Evolutionary conservation across 2,888 invertebrate genomes (phyloP).

Genomic region (Eudemis profundana): DNA sequence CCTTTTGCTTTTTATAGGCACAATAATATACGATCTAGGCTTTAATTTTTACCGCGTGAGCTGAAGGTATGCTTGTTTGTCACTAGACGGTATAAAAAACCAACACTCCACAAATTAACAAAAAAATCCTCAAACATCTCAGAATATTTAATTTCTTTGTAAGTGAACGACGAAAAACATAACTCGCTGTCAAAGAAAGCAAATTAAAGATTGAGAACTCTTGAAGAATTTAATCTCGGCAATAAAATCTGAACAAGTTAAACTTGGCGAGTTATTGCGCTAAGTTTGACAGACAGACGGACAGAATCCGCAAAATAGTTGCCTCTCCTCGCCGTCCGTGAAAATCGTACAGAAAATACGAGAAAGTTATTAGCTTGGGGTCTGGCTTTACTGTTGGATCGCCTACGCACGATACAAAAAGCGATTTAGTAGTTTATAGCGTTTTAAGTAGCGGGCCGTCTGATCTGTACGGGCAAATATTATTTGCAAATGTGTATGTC

Average conservation of each 20-base stretch:
- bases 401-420: neutral
- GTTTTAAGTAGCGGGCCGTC: too few species aligned
- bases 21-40: too few species aligned
- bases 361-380: neutral
- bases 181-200: neutral
- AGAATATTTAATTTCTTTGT: too few species aligned
- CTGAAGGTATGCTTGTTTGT: too few species aligned
- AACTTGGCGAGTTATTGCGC: neutral
- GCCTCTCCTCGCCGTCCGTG: neutral
- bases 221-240: constrained; percentile 7
- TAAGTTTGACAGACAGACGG: constrained; percentile 20
- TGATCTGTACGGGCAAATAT: too few species aligned
- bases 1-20: too few species aligned
- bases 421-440: too few species aligned
- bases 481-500: too few species aligned
- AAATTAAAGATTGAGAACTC: neutral
- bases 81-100: too few species aligned
- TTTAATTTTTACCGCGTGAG: too few species aligned
- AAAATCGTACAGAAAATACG: constrained; percentile 1
- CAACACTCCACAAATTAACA: too few species aligned
- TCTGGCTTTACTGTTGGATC: neutral
- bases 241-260: neutral
- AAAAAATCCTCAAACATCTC: too few species aligned
- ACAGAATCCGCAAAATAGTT: constrained; percentile 7
- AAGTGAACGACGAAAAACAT: neutral